These are phyloP conservation scores for Lerista edwardsae DNA, from an alignment of 2,797 vertebrate species.

Conservation along the genomic window DNA sequence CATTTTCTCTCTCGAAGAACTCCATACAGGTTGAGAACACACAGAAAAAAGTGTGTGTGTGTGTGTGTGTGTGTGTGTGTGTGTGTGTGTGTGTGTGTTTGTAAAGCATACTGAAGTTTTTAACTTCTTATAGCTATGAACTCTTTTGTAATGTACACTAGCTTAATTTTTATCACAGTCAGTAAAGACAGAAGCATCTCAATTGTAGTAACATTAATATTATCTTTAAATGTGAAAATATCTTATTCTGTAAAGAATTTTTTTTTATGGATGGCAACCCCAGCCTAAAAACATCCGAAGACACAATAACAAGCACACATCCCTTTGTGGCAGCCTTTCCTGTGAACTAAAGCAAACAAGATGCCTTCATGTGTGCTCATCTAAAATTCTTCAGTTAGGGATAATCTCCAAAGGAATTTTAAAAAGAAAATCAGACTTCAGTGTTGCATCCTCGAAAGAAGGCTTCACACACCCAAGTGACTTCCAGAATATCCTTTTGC, in stretches of 20 bases:
- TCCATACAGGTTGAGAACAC: neutral
- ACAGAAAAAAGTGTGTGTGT: too few species aligned
- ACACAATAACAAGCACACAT: constrained; percentile 20
- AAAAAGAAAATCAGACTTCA: neutral
- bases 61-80: too few species aligned
- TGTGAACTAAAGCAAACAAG: neutral
- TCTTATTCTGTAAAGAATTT: neutral
- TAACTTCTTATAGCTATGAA: neutral
- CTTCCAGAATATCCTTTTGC: constrained; percentile 27
- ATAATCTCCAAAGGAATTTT: constrained; percentile 31
- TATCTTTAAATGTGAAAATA: constrained; percentile 4
- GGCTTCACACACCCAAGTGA: neutral
- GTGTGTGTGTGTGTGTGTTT: too few species aligned
- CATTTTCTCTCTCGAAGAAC: neutral
- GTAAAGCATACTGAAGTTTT: neutral
- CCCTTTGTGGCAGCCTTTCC: neutral
- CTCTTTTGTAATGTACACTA: constrained; percentile 4
- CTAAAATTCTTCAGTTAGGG: neutral
- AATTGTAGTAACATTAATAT: neutral
- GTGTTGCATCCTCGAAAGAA: neutral
- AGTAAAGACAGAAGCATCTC: neutral
- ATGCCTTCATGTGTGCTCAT: neutral
- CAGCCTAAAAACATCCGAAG: constrained; percentile 3
- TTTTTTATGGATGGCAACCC: constrained; percentile 3
- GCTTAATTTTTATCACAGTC: neutral